These are phyloP conservation scores for Malurus leucopterus DNA, from an alignment of 2,797 vertebrate species.

Conservation along the genomic window DNA sequence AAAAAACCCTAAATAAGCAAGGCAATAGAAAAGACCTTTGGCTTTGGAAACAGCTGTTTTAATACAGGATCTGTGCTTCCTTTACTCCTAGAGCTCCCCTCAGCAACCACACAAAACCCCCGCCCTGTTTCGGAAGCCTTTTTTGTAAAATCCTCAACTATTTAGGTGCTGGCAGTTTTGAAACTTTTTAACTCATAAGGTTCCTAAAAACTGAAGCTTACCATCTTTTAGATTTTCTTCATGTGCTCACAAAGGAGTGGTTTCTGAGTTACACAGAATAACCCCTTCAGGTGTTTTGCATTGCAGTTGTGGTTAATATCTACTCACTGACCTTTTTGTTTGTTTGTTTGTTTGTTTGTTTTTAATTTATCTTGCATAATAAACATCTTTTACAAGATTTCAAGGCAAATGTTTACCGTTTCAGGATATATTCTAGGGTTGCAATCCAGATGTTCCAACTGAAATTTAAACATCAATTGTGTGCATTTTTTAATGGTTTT, in stretches of 20 bases:
- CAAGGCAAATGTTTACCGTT: neutral
- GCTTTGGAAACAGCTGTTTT: neutral
- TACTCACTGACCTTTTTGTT: neutral
- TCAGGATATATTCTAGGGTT: neutral
- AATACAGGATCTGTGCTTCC: neutral
- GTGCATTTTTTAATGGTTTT: neutral
- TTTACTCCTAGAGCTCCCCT: neutral
- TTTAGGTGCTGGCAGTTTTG: neutral
- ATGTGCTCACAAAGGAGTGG: neutral
- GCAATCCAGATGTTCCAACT: neutral
- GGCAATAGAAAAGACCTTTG: neutral
- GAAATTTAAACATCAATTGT: neutral
- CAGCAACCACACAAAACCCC: rapidly evolving
- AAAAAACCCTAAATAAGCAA: neutral
- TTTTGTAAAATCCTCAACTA: neutral
- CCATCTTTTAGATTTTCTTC: neutral
- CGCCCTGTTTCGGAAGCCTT: rapidly evolving
- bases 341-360: neutral
- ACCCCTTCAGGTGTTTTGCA: neutral
- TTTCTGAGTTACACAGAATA: neutral
- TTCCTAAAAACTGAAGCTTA: neutral
- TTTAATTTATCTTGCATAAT: neutral
- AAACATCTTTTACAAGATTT: neutral
- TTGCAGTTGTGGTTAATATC: neutral
- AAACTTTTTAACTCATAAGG: neutral